Evolutionary conservation across 2,113 vertebrate genomes (phyloP).

Genomic region (Clarias gariepinus): DNA sequence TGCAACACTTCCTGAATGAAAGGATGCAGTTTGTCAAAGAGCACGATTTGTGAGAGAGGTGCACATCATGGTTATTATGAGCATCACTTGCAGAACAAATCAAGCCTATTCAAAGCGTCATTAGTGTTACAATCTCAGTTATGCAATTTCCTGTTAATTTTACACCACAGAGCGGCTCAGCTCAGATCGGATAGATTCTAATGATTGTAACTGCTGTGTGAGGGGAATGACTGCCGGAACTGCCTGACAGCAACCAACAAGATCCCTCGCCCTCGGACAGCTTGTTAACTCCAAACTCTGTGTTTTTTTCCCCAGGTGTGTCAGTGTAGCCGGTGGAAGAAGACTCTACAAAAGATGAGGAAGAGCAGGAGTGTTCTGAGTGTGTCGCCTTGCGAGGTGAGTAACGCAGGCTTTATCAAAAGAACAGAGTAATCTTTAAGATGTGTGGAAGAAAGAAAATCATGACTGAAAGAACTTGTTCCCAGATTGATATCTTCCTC

Average conservation of each 20-base stretch:
- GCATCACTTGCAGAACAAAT: neutral
- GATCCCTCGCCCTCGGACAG: neutral
- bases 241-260: neutral
- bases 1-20: neutral
- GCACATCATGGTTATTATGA: neutral
- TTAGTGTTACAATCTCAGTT: neutral
- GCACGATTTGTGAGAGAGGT: neutral
- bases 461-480: neutral
- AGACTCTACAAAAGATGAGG: constrained; percentile 80
- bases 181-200: neutral
- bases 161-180: neutral
- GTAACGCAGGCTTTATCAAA: constrained; percentile 44
- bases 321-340: constrained; percentile 53
- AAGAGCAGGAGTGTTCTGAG: constrained; percentile 95
- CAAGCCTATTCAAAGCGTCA: neutral
- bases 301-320: constrained; percentile 59
- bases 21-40: neutral
- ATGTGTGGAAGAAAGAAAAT: neutral
- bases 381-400: constrained; percentile 88
- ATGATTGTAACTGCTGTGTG: constrained; percentile 7
- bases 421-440: neutral
- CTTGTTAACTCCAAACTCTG: neutral
- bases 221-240: neutral
- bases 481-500: neutral
- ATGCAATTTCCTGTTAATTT: neutral